Evolutionary conservation across 2,113 vertebrate genomes (phyloP).

Genomic region (Crotalus helleri): DNA sequence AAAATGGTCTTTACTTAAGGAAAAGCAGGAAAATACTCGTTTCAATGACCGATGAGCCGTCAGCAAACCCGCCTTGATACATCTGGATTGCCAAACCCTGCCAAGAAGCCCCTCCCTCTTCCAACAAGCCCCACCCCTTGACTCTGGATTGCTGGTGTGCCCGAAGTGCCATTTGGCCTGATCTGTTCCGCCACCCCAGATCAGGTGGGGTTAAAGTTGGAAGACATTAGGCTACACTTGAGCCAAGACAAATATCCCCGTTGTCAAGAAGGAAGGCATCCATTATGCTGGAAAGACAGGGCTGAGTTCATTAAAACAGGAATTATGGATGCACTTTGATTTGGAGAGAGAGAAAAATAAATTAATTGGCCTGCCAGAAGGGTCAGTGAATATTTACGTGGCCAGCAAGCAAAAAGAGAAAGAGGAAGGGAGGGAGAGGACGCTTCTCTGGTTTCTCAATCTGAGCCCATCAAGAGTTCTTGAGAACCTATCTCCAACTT

Average conservation of each 20-base stretch:
- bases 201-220: neutral
- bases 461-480: neutral
- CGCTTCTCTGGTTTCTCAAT: neutral
- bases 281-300: neutral
- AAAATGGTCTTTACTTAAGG: neutral
- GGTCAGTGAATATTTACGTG: neutral
- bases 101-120: neutral
- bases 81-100: neutral
- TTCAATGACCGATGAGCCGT: neutral
- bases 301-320: neutral
- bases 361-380: neutral
- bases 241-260: neutral
- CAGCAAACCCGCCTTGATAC: neutral
- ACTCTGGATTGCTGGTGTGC: neutral
- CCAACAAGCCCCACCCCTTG: neutral
- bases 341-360: neutral
- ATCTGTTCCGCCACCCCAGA: neutral
- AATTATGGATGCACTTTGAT: neutral
- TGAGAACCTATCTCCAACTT: neutral
- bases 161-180: neutral
- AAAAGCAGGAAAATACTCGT: neutral
- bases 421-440: neutral
- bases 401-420: neutral
- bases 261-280: neutral
- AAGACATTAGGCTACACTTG: neutral